phyloP scores from a whole-genome alignment of 2,888 invertebrate species.

The Ormyrus nitidulus region DNA sequence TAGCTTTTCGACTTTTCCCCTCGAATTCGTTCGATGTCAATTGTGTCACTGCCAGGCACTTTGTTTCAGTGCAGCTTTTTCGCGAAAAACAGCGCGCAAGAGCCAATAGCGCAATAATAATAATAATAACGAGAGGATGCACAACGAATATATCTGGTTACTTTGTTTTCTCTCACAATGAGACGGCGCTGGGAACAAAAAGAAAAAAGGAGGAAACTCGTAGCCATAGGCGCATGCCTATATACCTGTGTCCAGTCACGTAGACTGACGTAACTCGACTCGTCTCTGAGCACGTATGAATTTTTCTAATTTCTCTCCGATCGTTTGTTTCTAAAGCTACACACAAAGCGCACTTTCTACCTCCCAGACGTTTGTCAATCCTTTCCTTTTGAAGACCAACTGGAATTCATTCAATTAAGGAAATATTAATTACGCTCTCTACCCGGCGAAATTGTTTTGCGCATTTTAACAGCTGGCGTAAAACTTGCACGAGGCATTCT shows the following conservation, averaged over 20 bases:
- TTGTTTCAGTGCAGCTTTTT: too few relatives aligned
- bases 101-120: too few relatives aligned
- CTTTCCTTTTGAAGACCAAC: slow-evolving; percentile 9
- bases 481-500: too few relatives aligned
- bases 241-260: slow-evolving; percentile 43
- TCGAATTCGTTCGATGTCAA: too few relatives aligned
- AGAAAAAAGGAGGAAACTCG: slow-evolving; percentile 37
- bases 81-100: too few relatives aligned
- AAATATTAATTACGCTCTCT: slow-evolving; percentile 22
- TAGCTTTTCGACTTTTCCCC: too few relatives aligned
- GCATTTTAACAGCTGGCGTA: too few relatives aligned
- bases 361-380: slow-evolving; percentile 4
- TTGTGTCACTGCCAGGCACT: too few relatives aligned
- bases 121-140: too few relatives aligned
- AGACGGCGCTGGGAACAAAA: slow-evolving; percentile 33
- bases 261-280: slow-evolving; percentile 55
- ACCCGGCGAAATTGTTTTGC: neutral
- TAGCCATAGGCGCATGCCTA: neutral
- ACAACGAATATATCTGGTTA: slow-evolving; percentile 56
- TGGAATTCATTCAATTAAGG: neutral
- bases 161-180: slow-evolving; percentile 39
- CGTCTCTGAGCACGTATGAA: slow-evolving; percentile 37
- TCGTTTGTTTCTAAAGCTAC: slow-evolving; percentile 16
- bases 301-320: slow-evolving; percentile 47
- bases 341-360: slow-evolving; percentile 36